A percentile compares a stretch with the other conserved stretches of the same genome.
Conservation (phyloP, 2,888 invertebrate species). For the Meta bourneti region DNA sequence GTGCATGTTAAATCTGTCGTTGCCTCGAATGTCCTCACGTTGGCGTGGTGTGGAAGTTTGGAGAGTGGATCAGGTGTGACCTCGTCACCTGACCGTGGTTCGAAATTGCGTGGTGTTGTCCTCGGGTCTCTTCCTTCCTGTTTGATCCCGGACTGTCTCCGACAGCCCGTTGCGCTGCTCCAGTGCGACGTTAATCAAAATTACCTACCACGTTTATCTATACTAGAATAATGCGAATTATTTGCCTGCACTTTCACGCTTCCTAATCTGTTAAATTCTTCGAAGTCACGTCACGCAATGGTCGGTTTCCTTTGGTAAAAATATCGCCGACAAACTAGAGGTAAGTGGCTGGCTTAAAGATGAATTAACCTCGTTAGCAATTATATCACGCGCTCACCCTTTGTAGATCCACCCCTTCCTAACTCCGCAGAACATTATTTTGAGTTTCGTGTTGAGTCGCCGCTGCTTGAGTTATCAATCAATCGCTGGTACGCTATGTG, state of each 20-base stretch:
- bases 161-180: no score
- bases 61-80: no score
- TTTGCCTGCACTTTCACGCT: not conserved
- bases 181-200: no score
- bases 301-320: constrained; percentile 30
- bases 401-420: not conserved
- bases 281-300: constrained; percentile 15
- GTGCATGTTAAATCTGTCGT: no score
- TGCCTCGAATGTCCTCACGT: no score
- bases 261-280: not conserved
- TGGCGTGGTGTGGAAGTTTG: no score
- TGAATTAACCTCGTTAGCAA: constrained; percentile 27
- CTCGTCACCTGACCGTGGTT: no score
- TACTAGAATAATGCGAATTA: not conserved
- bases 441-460: constrained; percentile 2
- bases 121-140: no score
- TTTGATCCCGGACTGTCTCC: no score
- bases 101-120: no score
- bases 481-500: constrained; percentile 8
- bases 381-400: constrained; percentile 1
- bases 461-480: constrained; percentile 7
- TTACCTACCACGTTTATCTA: not conserved
- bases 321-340: constrained; percentile 12
- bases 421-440: not conserved
- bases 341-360: constrained; percentile 11